These are phyloP conservation scores for Dromiciops gliroides DNA, from an alignment of 2,113 vertebrate species.

Conservation along the genomic window DNA sequence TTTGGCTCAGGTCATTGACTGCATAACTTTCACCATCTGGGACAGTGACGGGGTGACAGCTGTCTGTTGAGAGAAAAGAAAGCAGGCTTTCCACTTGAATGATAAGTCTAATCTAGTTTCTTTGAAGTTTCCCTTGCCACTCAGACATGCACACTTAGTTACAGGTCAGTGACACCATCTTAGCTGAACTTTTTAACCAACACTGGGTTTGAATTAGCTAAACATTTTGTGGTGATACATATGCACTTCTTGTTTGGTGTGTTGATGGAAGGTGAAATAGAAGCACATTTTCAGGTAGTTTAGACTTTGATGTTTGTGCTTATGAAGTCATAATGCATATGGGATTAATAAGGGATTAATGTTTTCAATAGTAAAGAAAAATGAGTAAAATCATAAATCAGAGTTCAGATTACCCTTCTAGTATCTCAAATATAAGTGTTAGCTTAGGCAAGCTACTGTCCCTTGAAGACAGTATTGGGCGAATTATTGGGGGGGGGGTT, in stretches of 20 bases:
- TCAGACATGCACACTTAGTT: constrained; percentile 23
- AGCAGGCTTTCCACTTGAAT: constrained; percentile 38
- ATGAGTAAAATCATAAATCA: neutral
- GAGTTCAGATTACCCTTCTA: neutral
- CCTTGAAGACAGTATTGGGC: neutral
- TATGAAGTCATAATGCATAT: neutral
- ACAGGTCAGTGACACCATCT: constrained; percentile 17
- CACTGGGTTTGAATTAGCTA: neutral
- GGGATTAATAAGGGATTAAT: neutral
- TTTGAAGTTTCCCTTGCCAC: constrained; percentile 33
- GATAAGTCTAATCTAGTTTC: neutral
- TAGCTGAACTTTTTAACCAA: constrained; percentile 28
- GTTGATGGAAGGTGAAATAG: neutral
- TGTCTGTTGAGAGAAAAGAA: constrained; percentile 51
- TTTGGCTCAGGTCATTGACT: constrained; percentile 56
- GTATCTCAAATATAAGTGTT: constrained; percentile 36
- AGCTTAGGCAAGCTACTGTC: constrained; percentile 14
- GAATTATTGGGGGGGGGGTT: too few species aligned
- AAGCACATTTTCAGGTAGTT: neutral
- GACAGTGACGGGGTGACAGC: constrained; percentile 46
- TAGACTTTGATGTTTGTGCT: neutral
- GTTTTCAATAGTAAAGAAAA: neutral
- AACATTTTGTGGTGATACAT: neutral
- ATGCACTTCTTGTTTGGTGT: neutral
- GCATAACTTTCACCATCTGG: constrained; percentile 50